phyloP scores from a whole-genome alignment of 1,140 invertebrate genomes.

The Scaptomyza graminum region DNA sequence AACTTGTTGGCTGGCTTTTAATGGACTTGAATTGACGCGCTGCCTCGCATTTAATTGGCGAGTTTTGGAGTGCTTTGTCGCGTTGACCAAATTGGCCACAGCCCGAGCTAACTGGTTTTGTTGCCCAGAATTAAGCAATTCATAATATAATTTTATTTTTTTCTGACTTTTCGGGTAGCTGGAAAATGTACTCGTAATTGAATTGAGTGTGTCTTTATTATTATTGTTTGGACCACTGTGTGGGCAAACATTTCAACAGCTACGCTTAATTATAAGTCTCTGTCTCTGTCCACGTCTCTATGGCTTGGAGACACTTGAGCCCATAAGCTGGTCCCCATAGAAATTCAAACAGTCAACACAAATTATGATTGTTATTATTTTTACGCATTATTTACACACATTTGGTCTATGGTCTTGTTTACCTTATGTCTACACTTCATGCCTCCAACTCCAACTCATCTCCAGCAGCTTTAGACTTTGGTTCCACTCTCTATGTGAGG shows the following conservation, averaged over 20 bases:
- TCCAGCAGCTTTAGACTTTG: slow-evolving; percentile 6
- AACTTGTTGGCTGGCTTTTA: slow-evolving; percentile 46
- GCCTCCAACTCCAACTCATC: slow-evolving; percentile 2
- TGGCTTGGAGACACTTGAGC: slow-evolving; percentile 39
- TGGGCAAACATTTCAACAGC: slow-evolving; percentile 59
- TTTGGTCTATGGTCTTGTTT: slow-evolving; percentile 52
- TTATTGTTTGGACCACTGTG: slow-evolving; percentile 16
- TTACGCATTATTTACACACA: slow-evolving; percentile 67
- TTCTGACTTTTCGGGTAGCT: slow-evolving; percentile 16
- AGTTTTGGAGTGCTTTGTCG: slow-evolving; percentile 19
- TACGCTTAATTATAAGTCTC: slow-evolving; percentile 56
- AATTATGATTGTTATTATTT: slow-evolving; percentile 67
- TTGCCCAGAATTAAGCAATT: slow-evolving; percentile 52
- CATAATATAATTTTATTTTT: slow-evolving; percentile 11
- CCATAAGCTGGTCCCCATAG: slow-evolving; percentile 18
- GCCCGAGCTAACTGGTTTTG: slow-evolving; percentile 34
- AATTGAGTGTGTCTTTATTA: slow-evolving; percentile 32
- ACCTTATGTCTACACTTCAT: slow-evolving; percentile 31
- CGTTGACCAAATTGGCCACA: slow-evolving; percentile 27
- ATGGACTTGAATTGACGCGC: slow-evolving; percentile 42
- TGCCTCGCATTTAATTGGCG: slow-evolving; percentile 16
- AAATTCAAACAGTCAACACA: slow-evolving; percentile 52
- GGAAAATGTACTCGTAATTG: slow-evolving; percentile 46
- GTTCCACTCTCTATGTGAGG: slow-evolving; percentile 22
- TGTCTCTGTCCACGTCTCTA: neutral